Base-by-base conservation (phyloP, 2,888 invertebrate species). In the Aporophyla nigra region DNA sequence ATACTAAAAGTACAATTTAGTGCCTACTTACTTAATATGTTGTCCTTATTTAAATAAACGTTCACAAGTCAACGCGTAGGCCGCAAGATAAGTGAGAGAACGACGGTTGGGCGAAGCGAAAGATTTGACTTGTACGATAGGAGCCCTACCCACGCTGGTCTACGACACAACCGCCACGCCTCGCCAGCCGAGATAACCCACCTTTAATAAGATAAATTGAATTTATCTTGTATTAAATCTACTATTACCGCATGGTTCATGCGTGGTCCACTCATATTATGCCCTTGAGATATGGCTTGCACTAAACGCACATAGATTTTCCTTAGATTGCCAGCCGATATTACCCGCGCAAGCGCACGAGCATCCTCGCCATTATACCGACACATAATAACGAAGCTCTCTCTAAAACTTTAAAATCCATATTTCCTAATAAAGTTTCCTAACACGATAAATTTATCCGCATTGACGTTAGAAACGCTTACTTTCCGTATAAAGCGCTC, bases 221-320 rank as follows among this genome's bases (percentile, higher is more conserved):
- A 92, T 92, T 92, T 93, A 94, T 94, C 93, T 91, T 86, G 88
- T 90, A 90, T 93, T 91, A 92, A 90, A 94, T 94, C 93, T 92
- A 78, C 83, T 88, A 85, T 89, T 88, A 89, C 90, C 85, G 88
- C 90, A 88, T 90, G 89, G 88, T 88, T 89, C 86, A 90, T 91
- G 88, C 91, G 88, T 92, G 89, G 90, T 87, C 88, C 88, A 87
- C 88, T 89, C 91, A 88, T 90, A 92, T 91, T 91, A 91, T 90
- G 69, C 87, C 82, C 84, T 88, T 90, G 85, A 93, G 86, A 90
- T 91, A 91, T 86, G 86, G 85, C 78, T 79, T 83, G 74, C 79
- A 85, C 83, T 89, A 87, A 90, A 89, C 85, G 88, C 86, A 87
- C 88, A 84, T 88, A 89, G 86, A 89, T 88, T 89, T 88, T 89